A percentile compares a stretch with the other conserved stretches of the same genome.
These are phyloP conservation scores for Atta cephalotes DNA, from an alignment of 1,140 invertebrate species.

Conservation along the genomic window DNA sequence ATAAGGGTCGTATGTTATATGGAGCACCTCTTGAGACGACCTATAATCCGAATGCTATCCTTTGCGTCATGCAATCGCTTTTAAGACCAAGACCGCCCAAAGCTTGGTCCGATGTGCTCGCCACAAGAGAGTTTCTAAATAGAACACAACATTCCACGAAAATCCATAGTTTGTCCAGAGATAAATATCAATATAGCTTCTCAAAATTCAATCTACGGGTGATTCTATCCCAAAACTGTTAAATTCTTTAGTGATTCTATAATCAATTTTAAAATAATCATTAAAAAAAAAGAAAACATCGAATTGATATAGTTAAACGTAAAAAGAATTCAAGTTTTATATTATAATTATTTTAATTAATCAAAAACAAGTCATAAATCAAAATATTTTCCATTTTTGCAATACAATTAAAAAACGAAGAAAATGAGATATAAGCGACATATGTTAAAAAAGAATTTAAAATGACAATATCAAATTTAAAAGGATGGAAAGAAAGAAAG, in stretches of 20 bases:
- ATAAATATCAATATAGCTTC: background rate
- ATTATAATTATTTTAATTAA: slow-evolving; percentile 27
- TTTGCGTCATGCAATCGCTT: slow-evolving; percentile 55
- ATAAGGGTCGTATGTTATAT: slow-evolving; percentile 46
- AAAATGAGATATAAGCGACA: background rate
- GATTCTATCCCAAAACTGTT: background rate
- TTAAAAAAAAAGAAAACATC: background rate
- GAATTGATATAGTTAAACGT: background rate
- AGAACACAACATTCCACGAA: background rate
- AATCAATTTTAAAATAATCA: background rate
- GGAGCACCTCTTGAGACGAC: slow-evolving; percentile 69
- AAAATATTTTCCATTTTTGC: background rate
- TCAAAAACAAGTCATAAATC: background rate
- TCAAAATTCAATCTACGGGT: background rate
- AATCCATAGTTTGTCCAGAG: slow-evolving; percentile 16
- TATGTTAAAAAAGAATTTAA: slow-evolving; percentile 4
- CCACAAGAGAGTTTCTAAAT: slow-evolving; percentile 17
- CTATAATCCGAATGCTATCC: slow-evolving; percentile 62
- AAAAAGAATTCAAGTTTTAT: background rate
- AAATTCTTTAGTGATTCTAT: background rate
- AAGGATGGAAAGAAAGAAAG: background rate
- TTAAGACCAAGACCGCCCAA: slow-evolving; percentile 38
- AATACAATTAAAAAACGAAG: background rate
- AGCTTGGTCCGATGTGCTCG: slow-evolving; percentile 26
- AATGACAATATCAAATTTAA: background rate